These are phyloP conservation scores for Cetonia aurata DNA, from an alignment of 2,888 invertebrate genomes.

Conservation along the genomic window DNA sequence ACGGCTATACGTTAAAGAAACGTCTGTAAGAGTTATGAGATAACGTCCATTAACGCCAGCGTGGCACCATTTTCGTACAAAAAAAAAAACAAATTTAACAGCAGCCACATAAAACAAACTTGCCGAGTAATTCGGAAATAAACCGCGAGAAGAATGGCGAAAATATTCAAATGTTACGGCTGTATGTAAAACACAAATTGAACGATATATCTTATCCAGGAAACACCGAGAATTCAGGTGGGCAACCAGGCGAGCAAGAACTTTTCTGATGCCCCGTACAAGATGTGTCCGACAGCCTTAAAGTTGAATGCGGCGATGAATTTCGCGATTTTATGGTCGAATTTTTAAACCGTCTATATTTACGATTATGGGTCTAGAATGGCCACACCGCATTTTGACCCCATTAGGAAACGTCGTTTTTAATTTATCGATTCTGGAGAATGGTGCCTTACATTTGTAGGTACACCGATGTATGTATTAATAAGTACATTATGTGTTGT, in stretches of 20 bases:
- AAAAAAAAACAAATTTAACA: too few species aligned
- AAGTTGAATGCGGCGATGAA: background rate
- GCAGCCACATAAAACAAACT: background rate
- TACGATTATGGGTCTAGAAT: background rate
- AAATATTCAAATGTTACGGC: conserved; percentile 25
- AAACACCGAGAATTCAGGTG: background rate
- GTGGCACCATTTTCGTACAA: too few species aligned
- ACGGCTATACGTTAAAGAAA: too few species aligned
- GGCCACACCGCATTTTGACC: background rate
- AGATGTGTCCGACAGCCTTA: too few species aligned
- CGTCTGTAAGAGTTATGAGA: too few species aligned
- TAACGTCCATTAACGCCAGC: too few species aligned
- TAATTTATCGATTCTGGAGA: conserved; percentile 10
- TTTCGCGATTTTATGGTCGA: background rate
- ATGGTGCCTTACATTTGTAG: too few species aligned
- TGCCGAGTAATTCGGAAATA: background rate
- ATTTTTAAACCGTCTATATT: background rate
- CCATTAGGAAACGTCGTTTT: conserved; percentile 2
- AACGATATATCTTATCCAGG: conserved; percentile 5
- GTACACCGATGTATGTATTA: too few species aligned
- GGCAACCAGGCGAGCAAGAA: background rate
- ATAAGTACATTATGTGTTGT: background rate
- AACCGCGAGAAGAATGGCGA: conserved; percentile 12
- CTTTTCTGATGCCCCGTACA: background rate
- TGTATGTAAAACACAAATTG: conserved; percentile 13